phyloP scores from a whole-genome alignment of 2,888 invertebrate genomes.

The Palloptera scutellata region DNA sequence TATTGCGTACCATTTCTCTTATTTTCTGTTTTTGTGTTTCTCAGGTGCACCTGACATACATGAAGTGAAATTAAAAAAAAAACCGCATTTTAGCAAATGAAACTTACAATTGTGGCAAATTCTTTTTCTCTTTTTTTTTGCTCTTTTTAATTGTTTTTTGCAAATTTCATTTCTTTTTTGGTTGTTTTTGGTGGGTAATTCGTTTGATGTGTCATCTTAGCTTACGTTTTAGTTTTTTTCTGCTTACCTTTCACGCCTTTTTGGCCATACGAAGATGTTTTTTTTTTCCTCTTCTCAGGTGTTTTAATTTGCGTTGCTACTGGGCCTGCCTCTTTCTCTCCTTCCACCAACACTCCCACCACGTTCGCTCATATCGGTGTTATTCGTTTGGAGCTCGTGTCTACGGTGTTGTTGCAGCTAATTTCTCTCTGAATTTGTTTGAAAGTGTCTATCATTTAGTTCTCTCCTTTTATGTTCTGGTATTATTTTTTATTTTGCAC shows the following conservation, averaged over 20 bases:
- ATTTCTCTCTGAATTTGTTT: background rate
- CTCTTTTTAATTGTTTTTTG: conserved; percentile 33
- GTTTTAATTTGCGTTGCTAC: background rate
- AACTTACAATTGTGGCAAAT: conserved; percentile 21
- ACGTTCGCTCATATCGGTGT: background rate
- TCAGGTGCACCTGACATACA: no score
- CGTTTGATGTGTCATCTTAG: conserved; percentile 30
- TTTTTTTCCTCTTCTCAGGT: background rate
- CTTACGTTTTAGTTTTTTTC: conserved; percentile 21
- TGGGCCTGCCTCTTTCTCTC: background rate
- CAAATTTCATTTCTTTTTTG: conserved; percentile 25
- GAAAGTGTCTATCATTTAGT: background rate
- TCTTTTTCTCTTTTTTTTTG: conserved; percentile 1
- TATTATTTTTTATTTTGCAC: background rate
- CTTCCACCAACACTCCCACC: background rate
- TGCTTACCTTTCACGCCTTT: conserved; percentile 16
- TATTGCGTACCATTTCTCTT: no score
- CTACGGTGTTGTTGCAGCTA: background rate
- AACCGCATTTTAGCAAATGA: background rate
- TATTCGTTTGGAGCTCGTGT: background rate
- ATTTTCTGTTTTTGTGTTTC: no score
- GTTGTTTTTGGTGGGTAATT: conserved; percentile 14
- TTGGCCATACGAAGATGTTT: conserved; percentile 10
- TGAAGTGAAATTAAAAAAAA: background rate
- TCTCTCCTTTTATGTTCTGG: background rate